Conservation (phyloP, 2,113 vertebrate species). For the Nestor notabilis region DNA sequence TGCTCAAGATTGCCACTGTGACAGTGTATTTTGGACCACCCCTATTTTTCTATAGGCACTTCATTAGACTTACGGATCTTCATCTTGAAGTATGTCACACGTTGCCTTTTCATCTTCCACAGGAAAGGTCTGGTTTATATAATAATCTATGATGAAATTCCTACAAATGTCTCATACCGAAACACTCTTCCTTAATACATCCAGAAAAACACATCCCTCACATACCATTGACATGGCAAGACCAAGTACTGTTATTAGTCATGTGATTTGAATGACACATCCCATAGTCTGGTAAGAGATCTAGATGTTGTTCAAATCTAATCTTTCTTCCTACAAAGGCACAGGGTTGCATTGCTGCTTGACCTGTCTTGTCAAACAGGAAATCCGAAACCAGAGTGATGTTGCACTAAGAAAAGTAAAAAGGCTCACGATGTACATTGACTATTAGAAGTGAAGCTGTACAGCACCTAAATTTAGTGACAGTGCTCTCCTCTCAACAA, state of each 20-base stretch:
- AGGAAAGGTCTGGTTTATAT: background rate
- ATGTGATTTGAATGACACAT: background rate
- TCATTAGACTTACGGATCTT: background rate
- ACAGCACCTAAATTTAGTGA: background rate
- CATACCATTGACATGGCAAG: background rate
- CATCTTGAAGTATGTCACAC: background rate
- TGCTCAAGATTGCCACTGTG: background rate
- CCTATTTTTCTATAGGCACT: background rate
- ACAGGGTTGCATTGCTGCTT: background rate
- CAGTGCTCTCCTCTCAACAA: background rate
- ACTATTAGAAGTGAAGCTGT: background rate
- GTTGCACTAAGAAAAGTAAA: background rate
- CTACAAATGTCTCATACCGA: background rate
- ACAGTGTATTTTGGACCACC: background rate
- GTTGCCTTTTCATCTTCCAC: background rate
- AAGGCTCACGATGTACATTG: background rate
- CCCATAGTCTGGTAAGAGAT: background rate
- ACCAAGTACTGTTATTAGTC: background rate
- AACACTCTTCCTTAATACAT: background rate
- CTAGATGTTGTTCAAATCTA: background rate
- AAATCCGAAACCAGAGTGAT: background rate
- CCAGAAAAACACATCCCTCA: background rate
- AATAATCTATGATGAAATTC: background rate
- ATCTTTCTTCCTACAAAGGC: background rate
- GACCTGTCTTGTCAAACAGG: background rate